Evolutionary conservation across 2,888 invertebrate genomes (phyloP).

Genomic region (Ferrisia virgata): DNA sequence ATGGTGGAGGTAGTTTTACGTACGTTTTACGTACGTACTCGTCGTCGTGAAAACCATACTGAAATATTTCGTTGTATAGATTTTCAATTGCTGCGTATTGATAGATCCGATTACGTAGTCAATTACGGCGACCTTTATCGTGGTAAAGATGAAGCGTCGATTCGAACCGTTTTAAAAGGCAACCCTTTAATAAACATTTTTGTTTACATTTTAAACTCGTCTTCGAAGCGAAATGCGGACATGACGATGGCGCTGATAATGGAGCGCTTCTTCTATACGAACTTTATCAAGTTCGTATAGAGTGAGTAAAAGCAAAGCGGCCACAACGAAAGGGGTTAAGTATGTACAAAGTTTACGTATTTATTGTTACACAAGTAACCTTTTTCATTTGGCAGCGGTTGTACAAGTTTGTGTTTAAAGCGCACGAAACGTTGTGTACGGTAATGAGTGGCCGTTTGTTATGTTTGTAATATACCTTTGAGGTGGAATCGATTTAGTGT

Average conservation of each 20-base stretch:
- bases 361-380: background rate
- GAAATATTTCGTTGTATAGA: background rate
- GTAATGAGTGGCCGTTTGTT: slow-evolving; percentile 5
- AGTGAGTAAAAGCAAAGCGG: background rate
- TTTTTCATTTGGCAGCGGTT: slow-evolving; percentile 5
- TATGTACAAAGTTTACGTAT: background rate
- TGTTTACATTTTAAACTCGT: background rate
- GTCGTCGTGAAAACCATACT: too few relatives aligned
- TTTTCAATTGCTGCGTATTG: background rate
- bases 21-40: too few relatives aligned
- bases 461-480: slow-evolving; percentile 11
- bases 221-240: too few relatives aligned
- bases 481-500: slow-evolving; percentile 5
- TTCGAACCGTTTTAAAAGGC: background rate
- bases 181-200: background rate
- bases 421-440: background rate
- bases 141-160: background rate
- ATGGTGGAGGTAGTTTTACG: too few relatives aligned
- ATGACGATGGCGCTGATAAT: background rate
- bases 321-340: background rate
- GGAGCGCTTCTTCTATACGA: background rate
- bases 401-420: background rate
- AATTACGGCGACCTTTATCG: background rate
- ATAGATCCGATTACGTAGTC: background rate
- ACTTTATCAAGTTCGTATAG: background rate